Evolutionary conservation across 2,888 invertebrate genomes (phyloP).

Genomic region (Drosophila kanekoi): DNA sequence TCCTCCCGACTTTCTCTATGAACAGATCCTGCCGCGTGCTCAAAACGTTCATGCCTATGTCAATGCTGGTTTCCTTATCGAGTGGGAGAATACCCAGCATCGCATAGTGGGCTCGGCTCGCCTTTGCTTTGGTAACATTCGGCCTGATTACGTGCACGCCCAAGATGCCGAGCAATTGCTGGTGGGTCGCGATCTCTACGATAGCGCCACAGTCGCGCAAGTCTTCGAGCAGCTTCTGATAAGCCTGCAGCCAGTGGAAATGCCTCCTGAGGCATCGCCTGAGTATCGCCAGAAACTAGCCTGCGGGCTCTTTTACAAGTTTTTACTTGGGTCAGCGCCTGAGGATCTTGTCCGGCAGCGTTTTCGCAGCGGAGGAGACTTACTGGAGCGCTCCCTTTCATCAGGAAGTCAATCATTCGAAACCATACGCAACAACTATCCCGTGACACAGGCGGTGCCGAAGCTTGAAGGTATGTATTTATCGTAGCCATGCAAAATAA

Average conservation of each 20-base stretch:
- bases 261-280: conserved; percentile 89
- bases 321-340: conserved; percentile 87
- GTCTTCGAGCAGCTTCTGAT: conserved; percentile 86
- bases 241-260: conserved; percentile 88
- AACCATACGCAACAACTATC: conserved; percentile 89
- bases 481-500: rapidly evolving
- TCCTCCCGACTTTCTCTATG: not conserved
- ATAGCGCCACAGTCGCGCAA: conserved; percentile 74
- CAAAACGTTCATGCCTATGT: conserved; percentile 92
- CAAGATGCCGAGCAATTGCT: conserved; percentile 86
- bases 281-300: conserved; percentile 90
- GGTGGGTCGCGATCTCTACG: conserved; percentile 85
- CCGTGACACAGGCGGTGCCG: conserved; percentile 90
- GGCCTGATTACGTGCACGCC: conserved; percentile 87
- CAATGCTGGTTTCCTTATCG: conserved; percentile 90
- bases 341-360: conserved; percentile 74
- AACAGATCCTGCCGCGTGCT: conserved; percentile 89
- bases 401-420: conserved; percentile 90
- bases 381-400: conserved; percentile 88
- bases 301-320: conserved; percentile 92
- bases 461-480: conserved; percentile 89
- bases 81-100: conserved; percentile 70
- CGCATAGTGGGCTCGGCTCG: conserved; percentile 83
- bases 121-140: conserved; percentile 89
- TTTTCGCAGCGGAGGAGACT: conserved; percentile 81